Percentiles rank a stretch among this genome's conserved stretches.
phyloP scores from a whole-genome alignment of 2,113 vertebrate genomes.

The Bufo gargarizans region DNA sequence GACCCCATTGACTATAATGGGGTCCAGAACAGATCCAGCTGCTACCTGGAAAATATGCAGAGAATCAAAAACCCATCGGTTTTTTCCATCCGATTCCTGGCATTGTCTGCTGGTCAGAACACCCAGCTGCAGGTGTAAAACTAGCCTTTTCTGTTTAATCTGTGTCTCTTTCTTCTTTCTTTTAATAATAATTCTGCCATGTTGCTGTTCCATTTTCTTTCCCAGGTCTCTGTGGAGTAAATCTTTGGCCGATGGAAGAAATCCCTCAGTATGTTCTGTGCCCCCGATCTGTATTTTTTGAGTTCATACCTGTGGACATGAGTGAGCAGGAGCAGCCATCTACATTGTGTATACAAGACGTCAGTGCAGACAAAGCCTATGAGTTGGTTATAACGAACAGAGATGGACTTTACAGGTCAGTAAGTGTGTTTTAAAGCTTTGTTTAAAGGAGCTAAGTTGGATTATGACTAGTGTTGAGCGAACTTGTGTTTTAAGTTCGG shows the following conservation, averaged over 20 bases:
- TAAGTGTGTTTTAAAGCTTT: not conserved
- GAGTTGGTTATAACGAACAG: slow-evolving; percentile 82
- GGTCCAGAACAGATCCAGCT: too few relatives aligned
- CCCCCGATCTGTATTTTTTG: slow-evolving; percentile 84
- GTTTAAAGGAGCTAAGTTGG: not conserved
- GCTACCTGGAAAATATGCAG: too few relatives aligned
- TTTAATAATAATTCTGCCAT: not conserved
- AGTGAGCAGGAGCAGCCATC: slow-evolving; percentile 64
- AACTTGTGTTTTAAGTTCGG: too few relatives aligned
- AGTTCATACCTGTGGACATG: slow-evolving; percentile 80
- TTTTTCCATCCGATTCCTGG: too few relatives aligned
- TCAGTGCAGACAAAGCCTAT: slow-evolving; percentile 77
- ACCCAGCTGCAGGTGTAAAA: too few relatives aligned
- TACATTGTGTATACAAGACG: slow-evolving; percentile 80
- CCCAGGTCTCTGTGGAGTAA: slow-evolving; percentile 85
- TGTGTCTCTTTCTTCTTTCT: not conserved
- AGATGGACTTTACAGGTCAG: slow-evolving; percentile 81
- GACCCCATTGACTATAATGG: too few relatives aligned
- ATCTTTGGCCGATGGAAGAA: slow-evolving; percentile 80
- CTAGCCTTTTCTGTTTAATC: too few relatives aligned
- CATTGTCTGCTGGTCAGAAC: too few relatives aligned
- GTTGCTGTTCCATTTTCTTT: not conserved
- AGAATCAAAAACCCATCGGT: too few relatives aligned
- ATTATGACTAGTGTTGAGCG: too few relatives aligned
- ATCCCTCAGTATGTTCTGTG: slow-evolving; percentile 79